Evolutionary conservation across 2,797 vertebrate genomes (phyloP).

Genomic region (Capromys pilorides): DNA sequence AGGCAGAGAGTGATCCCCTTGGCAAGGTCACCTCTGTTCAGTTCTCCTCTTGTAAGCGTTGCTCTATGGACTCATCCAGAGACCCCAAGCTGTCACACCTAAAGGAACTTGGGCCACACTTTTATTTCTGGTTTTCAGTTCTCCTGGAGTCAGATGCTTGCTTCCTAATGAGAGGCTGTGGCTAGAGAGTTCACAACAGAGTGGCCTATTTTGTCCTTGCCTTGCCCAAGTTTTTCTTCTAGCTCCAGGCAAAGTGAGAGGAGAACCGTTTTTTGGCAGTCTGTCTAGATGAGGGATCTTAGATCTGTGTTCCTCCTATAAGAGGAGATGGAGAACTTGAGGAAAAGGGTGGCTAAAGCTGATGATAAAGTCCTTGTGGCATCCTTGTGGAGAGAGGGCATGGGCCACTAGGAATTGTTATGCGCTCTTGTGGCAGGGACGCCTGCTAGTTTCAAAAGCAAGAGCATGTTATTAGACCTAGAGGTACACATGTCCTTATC

Average conservation of each 20-base stretch:
- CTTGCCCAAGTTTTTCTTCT: not conserved
- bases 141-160: not conserved
- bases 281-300: not conserved
- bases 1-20: not conserved
- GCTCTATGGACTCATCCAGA: slow-evolving; percentile 13
- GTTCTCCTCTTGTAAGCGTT: slow-evolving; percentile 23
- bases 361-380: not conserved
- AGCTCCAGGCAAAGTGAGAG: not conserved
- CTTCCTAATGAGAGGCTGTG: not conserved
- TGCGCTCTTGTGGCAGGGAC: not conserved
- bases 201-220: not conserved
- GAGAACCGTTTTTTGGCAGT: slow-evolving; percentile 3
- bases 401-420: not conserved
- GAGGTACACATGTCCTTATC: not conserved
- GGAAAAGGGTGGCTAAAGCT: not conserved
- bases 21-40: not conserved
- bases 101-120: slow-evolving; percentile 52
- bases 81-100: slow-evolving; percentile 23
- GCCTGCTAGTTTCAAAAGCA: not conserved
- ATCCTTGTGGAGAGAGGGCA: not conserved
- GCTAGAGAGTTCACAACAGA: not conserved
- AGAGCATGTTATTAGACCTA: not conserved
- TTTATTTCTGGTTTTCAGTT: slow-evolving; percentile 59
- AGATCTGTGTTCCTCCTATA: not conserved
- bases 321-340: not conserved